phyloP scores from a whole-genome alignment of 2,888 invertebrate genomes.

The Ormyrus rosae region DNA sequence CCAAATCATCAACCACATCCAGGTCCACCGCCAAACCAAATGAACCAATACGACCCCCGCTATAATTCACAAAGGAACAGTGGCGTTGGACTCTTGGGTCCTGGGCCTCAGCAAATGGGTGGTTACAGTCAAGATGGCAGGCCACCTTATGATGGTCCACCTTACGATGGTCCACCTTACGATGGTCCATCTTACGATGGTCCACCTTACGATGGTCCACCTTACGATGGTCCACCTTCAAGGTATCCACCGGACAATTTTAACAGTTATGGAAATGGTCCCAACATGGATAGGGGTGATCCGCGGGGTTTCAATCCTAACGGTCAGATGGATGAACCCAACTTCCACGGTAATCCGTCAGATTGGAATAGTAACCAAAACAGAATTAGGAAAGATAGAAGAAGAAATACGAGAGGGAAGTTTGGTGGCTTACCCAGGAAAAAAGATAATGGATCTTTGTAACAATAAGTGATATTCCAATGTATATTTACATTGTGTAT shows the following conservation, averaged over 20 bases:
- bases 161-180: constrained; percentile 40
- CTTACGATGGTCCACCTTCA: constrained; percentile 63
- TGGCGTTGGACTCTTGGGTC: constrained; percentile 69
- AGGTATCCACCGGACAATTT: constrained; percentile 47
- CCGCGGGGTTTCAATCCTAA: constrained; percentile 61
- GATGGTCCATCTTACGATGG: constrained; percentile 60
- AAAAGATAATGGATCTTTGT: constrained; percentile 45
- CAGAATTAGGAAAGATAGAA: constrained; percentile 51
- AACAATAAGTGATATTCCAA: constrained; percentile 15
- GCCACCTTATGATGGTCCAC: constrained; percentile 61
- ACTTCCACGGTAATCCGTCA: constrained; percentile 63
- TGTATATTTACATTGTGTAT: constrained; percentile 30
- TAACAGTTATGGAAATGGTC: constrained; percentile 55
- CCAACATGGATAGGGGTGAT: constrained; percentile 62
- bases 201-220: constrained; percentile 61
- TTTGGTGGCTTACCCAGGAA: constrained; percentile 49
- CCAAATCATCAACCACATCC: constrained; percentile 15
- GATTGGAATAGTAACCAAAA: constrained; percentile 67
- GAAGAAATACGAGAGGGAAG: constrained; percentile 49
- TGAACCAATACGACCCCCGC: constrained; percentile 70
- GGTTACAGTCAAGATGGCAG: constrained; percentile 65
- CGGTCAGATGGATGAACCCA: constrained; percentile 63
- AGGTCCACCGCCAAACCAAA: constrained; percentile 61
- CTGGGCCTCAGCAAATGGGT: constrained; percentile 66
- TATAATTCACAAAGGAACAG: constrained; percentile 65